Percentiles rank a stretch among this genome's conserved stretches.
Conservation (phyloP, 2,888 invertebrate genomes). For the Trichogramma evanescens region DNA sequence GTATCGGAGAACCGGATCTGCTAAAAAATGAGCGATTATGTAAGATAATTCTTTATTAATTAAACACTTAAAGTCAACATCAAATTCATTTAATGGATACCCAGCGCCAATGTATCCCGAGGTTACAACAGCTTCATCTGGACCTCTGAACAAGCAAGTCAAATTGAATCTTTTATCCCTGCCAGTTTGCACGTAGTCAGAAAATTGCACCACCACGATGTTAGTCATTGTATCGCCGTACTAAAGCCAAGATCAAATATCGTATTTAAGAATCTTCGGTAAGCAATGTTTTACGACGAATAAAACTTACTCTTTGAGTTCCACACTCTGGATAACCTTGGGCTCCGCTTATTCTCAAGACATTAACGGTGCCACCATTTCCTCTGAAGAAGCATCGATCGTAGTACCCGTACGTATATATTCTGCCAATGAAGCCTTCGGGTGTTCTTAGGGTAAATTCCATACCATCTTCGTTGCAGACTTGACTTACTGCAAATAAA, state of each 20-base stretch:
- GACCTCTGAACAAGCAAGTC: constrained; percentile 86
- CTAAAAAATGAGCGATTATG: constrained; percentile 25
- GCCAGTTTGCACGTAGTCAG: constrained; percentile 86
- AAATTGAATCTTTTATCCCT: constrained; percentile 85
- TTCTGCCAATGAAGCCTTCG: constrained; percentile 82
- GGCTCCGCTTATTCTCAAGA: constrained; percentile 76
- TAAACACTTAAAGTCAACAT: constrained; percentile 19
- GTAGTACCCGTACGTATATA: constrained; percentile 87
- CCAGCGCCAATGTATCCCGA: constrained; percentile 89
- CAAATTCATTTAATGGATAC: constrained; percentile 49
- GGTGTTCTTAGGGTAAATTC: constrained; percentile 83
- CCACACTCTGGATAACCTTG: constrained; percentile 93
- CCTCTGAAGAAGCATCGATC: constrained; percentile 86
- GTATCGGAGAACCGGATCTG: constrained; percentile 86
- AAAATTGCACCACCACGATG: constrained; percentile 89
- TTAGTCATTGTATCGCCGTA: constrained; percentile 90
- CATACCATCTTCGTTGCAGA: constrained; percentile 90
- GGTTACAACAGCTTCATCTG: constrained; percentile 87
- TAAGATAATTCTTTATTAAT: constrained; percentile 3
- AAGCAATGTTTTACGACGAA: constrained; percentile 22
- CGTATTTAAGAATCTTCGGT: not conserved
- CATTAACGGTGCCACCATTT: constrained; percentile 77
- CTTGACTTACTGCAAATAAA: constrained; percentile 67
- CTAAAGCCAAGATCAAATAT: constrained; percentile 45
- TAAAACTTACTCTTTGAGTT: constrained; percentile 63